These are phyloP conservation scores for Drosophila sturtevanti DNA, from an alignment of 1,140 invertebrate genomes.

Conservation along the genomic window DNA sequence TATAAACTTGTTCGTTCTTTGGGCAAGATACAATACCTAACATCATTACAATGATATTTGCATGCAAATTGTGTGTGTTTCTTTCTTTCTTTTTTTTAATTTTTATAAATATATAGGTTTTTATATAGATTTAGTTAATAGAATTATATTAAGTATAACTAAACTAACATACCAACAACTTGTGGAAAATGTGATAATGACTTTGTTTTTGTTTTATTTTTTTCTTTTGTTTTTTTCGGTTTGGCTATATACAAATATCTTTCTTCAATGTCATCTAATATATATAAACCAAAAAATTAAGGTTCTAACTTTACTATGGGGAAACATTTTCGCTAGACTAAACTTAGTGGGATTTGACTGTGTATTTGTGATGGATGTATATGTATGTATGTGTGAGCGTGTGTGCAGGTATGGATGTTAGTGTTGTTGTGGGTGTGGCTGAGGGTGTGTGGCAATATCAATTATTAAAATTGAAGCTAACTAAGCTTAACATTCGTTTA, in stretches of 20 bases:
- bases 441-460: slow-evolving; percentile 38
- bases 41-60: slow-evolving; percentile 56
- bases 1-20: slow-evolving; percentile 78
- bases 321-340: slow-evolving; percentile 72
- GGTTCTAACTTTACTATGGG: slow-evolving; percentile 27
- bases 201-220: slow-evolving; percentile 22
- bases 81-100: not conserved
- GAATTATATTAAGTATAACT: slow-evolving; percentile 52
- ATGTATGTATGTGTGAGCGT: slow-evolving; percentile 6
- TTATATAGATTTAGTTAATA: slow-evolving; percentile 70
- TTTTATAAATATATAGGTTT: slow-evolving; percentile 50
- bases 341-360: slow-evolving; percentile 63
- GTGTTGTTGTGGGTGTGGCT: slow-evolving; percentile 8
- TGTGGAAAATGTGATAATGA: slow-evolving; percentile 62
- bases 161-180: slow-evolving; percentile 77
- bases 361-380: slow-evolving; percentile 17
- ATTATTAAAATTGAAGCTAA: slow-evolving; percentile 78
- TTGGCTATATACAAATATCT: slow-evolving; percentile 51
- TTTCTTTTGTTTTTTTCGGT: slow-evolving; percentile 6
- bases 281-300: not conserved
- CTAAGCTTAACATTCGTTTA: slow-evolving; percentile 76
- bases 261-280: slow-evolving; percentile 36
- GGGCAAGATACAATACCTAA: slow-evolving; percentile 70
- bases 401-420: not conserved
- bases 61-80: slow-evolving; percentile 47